phyloP scores from a whole-genome alignment of 1,140 invertebrate genomes.

The Panulirus ornatus region DNA sequence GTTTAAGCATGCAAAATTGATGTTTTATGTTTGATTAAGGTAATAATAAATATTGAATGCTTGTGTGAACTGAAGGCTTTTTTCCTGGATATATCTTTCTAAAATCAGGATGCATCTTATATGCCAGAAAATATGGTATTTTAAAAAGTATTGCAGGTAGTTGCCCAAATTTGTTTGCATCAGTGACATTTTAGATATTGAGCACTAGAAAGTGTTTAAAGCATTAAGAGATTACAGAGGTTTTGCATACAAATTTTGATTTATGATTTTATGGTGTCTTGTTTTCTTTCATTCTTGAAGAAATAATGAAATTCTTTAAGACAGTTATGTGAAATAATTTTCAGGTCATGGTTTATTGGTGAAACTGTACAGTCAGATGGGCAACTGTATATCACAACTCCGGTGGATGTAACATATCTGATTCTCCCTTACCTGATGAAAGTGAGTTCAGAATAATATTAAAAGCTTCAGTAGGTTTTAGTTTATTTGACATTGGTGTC shows the following conservation, averaged over 20 bases:
- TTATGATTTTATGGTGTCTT: not conserved
- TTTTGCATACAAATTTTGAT: not conserved
- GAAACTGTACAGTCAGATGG: constrained; percentile 63
- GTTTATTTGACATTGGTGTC: too few relatives aligned
- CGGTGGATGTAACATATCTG: constrained; percentile 59
- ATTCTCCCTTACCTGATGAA: constrained; percentile 67
- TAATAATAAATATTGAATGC: too few relatives aligned
- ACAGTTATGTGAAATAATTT: not conserved
- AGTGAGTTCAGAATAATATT: too few relatives aligned
- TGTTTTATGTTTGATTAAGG: too few relatives aligned
- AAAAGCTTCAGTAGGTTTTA: too few relatives aligned
- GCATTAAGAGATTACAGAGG: not conserved
- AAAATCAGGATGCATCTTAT: too few relatives aligned
- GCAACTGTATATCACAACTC: constrained; percentile 54
- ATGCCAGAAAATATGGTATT: too few relatives aligned
- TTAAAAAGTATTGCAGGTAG: not conserved
- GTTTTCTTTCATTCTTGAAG: not conserved
- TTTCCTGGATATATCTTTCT: too few relatives aligned
- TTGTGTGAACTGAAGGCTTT: too few relatives aligned
- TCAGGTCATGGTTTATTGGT: constrained; percentile 71
- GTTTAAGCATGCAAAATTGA: too few relatives aligned
- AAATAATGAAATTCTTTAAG: not conserved
- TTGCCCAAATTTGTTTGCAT: not conserved
- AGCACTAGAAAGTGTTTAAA: not conserved
- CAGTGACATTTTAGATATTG: not conserved